Evolutionary conservation across 2,888 invertebrate species (phyloP), one percentile per base, ranked within the genome.

Genomic region (Rhorus exstirpatorius): DNA sequence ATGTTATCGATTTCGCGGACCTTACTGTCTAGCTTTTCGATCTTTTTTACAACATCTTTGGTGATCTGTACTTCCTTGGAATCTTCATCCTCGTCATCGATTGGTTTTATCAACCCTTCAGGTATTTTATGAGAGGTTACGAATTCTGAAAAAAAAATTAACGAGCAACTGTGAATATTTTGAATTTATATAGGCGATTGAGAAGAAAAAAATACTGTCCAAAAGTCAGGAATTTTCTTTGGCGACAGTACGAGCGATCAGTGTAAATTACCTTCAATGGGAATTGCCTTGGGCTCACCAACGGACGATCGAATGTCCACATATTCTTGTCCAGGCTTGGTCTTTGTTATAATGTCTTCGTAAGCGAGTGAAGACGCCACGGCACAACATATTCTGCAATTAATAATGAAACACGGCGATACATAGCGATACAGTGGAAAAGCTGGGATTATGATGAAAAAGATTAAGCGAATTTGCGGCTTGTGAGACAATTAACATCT

Each of bases 51-150:
- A 81, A 83, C 90, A 86, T 87, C 92, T 91, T 86, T 88, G 80
- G 84, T 74, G 51, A 77, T 81, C 55, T 88, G 91, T 19, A 74
- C 83, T 53, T 84, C 67, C 85, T 81, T 86, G 44, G 85, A 86
- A 72, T 86, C 88, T 67, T 87, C 87, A 76, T 89, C 87, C 49
- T 90, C 91, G 31, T 91, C 91, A 14, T 92, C 92, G 19, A 92
- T 92, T 1, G 55, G 90, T 72, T 90, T 93, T 1, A 91, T 91
- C n/a, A 93, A 77, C n/a, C 89, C 90, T 17, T 92, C 94, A 0
- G 95, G 95, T 85, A 96, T 94, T 93, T 96, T 97, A 90, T 97
- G 97, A 1, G 96, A 94, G 1, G 96, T 96, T 93, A 96, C 96
- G 88, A 96, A 96, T 8, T 92, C 92, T 87, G 77, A 7, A 31